These are phyloP conservation scores for Dasyprocta punctata DNA, from an alignment of 2,113 vertebrate genomes.

Conservation along the genomic window DNA sequence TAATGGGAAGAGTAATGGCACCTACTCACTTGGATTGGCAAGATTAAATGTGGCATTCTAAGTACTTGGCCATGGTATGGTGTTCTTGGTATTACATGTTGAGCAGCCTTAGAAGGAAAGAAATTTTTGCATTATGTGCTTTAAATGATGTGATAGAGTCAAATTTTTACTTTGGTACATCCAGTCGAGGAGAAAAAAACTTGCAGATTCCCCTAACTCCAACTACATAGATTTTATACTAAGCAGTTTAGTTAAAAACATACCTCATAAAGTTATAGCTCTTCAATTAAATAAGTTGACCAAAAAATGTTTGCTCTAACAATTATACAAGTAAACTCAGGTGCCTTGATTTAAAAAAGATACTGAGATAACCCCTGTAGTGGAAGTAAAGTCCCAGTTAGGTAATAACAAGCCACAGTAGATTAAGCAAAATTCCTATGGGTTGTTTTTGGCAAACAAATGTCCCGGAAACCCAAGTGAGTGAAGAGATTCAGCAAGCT, in stretches of 20 bases:
- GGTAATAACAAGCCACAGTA: neutral
- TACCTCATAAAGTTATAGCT: neutral
- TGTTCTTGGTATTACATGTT: neutral
- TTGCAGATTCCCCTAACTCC: neutral
- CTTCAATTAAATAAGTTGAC: neutral
- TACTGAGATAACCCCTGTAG: neutral
- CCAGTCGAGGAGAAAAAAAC: neutral
- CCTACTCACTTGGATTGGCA: neutral
- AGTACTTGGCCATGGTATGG: neutral
- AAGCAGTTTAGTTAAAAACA: neutral
- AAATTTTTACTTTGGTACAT: neutral
- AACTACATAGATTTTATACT: neutral
- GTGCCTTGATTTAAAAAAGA: neutral
- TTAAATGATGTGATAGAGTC: neutral
- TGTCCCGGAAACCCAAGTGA: neutral
- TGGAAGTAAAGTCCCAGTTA: neutral
- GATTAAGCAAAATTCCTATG: neutral
- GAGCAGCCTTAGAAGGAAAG: neutral
- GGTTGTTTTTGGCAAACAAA: neutral
- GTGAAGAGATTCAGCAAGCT: neutral
- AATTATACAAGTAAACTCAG: neutral
- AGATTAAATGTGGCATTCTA: neutral
- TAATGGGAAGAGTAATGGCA: neutral
- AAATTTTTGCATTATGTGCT: neutral
- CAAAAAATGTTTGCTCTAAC: neutral